A percentile compares a stretch with the other conserved stretches of the same genome.
phyloP scores from a whole-genome alignment of 2,113 vertebrate genomes.

The Turdus rufiventris region DNA sequence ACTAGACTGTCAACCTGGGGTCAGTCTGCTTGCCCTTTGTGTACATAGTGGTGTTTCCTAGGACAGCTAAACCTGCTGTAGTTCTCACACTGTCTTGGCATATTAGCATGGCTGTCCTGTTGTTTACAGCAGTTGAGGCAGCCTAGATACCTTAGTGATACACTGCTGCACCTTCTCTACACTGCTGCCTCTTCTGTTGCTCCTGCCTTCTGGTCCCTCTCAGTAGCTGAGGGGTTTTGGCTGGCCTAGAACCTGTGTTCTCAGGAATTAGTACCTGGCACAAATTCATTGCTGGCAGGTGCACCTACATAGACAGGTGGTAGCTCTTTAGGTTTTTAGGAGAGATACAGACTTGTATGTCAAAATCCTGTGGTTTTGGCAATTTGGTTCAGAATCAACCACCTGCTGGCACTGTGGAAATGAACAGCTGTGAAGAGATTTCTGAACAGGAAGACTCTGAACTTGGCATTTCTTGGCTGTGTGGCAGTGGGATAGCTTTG shows the following conservation, averaged over 20 bases:
- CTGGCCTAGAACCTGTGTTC: background rate
- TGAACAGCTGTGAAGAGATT: background rate
- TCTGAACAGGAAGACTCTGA: background rate
- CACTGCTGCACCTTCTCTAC: background rate
- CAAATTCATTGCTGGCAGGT: background rate
- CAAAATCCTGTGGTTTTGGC: background rate
- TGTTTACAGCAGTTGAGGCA: background rate
- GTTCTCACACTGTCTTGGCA: background rate
- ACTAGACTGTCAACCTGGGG: background rate
- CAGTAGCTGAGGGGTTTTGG: background rate
- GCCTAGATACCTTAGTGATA: background rate
- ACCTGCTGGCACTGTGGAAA: background rate
- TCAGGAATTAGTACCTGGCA: background rate
- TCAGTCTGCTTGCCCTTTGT: background rate
- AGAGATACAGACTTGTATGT: background rate
- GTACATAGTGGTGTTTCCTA: background rate
- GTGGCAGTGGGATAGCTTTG: conserved; percentile 55
- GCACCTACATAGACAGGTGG: background rate
- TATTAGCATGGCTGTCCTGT: background rate
- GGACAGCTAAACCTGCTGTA: background rate
- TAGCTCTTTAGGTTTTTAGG: background rate
- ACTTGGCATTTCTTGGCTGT: background rate
- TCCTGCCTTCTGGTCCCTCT: background rate
- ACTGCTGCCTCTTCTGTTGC: background rate
- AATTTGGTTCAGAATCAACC: background rate